phyloP scores from a whole-genome alignment of 2,888 invertebrate genomes.

The Theretra japonica region DNA sequence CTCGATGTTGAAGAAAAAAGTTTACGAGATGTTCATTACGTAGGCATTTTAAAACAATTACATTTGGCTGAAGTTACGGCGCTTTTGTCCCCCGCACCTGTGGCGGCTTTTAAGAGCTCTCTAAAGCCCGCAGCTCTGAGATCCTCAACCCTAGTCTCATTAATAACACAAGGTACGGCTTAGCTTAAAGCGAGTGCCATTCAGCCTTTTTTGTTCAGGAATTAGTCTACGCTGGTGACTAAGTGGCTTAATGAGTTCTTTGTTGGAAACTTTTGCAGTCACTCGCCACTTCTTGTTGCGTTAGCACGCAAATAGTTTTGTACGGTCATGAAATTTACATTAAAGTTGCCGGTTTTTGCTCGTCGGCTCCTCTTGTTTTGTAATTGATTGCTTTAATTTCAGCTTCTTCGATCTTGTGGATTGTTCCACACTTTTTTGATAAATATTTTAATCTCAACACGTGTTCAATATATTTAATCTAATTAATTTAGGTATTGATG shows the following conservation, averaged over 20 bases:
- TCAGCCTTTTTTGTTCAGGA: conserved; percentile 52
- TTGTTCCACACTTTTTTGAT: neutral
- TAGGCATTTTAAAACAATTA: conserved; percentile 48
- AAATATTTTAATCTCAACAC: neutral
- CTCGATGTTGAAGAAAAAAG: conserved; percentile 19
- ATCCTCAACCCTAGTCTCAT: conserved; percentile 46
- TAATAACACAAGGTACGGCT: conserved; percentile 49
- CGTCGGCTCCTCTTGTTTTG: neutral
- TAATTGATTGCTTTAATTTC: conserved; percentile 17
- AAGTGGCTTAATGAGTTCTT: conserved; percentile 25
- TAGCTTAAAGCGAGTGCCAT: conserved; percentile 30
- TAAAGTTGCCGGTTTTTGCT: conserved; percentile 5
- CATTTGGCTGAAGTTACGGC: conserved; percentile 51
- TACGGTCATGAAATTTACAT: conserved; percentile 22
- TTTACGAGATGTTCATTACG: neutral
- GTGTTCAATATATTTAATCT: neutral
- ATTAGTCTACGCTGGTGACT: conserved; percentile 20
- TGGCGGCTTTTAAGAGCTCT: conserved; percentile 53
- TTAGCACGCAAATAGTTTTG: conserved; percentile 2
- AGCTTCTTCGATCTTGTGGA: neutral
- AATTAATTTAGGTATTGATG: too few species aligned
- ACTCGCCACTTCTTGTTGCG: conserved; percentile 12
- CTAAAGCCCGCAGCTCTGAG: conserved; percentile 35
- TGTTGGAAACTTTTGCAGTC: conserved; percentile 19
- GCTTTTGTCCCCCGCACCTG: conserved; percentile 50